Percentiles rank a stretch among this genome's conserved stretches.
Conservation (phyloP, 2,888 invertebrate species). For the Cryptus viduatorius region DNA sequence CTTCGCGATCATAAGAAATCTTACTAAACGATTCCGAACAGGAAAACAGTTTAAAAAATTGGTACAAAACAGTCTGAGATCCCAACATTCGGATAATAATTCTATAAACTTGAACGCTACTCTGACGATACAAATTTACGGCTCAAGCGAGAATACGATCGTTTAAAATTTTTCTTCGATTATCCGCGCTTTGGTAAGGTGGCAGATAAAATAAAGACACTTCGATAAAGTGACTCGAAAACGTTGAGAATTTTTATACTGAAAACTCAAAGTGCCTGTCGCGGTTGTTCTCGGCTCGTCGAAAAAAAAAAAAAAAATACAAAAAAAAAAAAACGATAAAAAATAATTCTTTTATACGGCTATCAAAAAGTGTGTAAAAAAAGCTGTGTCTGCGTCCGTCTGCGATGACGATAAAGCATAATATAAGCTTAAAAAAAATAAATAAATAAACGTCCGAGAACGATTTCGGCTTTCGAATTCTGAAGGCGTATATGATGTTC, state of each 20-base stretch:
- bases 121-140: not conserved
- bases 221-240: slow-evolving; percentile 14
- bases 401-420: slow-evolving; percentile 23
- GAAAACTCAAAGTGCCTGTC: slow-evolving; percentile 66
- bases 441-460: slow-evolving; percentile 27
- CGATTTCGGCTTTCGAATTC: slow-evolving; percentile 54
- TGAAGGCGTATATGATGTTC: slow-evolving; percentile 53
- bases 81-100: not conserved
- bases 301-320: slow-evolving; percentile 14
- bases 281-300: slow-evolving; percentile 50
- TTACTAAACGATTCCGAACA: too few relatives aligned
- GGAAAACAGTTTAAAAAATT: too few relatives aligned
- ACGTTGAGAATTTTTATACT: slow-evolving; percentile 39
- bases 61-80: too few relatives aligned
- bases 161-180: not conserved
- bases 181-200: not conserved
- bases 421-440: slow-evolving; percentile 11
- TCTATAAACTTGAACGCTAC: not conserved
- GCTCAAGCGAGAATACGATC: not conserved
- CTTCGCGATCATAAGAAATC: too few relatives aligned
- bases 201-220: slow-evolving; percentile 4
- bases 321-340: slow-evolving; percentile 6
- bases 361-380: slow-evolving; percentile 9
- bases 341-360: slow-evolving; percentile 29
- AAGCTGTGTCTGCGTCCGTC: slow-evolving; percentile 24